Percentiles rank a stretch among this genome's conserved stretches.
phyloP scores from a whole-genome alignment of 2,797 vertebrate genomes.

The Galaxias olidus region DNA sequence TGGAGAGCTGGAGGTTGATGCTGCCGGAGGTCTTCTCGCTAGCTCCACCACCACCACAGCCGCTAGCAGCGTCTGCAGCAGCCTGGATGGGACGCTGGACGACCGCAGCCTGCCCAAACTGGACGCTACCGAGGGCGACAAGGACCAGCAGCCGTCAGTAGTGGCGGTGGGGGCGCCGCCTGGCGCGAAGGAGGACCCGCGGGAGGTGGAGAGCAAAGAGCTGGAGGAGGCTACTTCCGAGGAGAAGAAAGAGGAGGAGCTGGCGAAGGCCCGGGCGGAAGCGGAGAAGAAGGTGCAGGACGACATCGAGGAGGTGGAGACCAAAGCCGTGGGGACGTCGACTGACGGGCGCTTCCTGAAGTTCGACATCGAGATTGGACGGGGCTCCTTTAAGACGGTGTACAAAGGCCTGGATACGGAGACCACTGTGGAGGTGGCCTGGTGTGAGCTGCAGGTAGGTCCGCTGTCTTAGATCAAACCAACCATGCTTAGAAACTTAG shows the following conservation, averaged over 20 bases:
- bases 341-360: constrained; percentile 96
- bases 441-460: constrained; percentile 97
- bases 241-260: constrained; percentile 67
- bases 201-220: constrained; percentile 60
- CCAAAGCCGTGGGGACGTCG: constrained; percentile 94
- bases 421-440: constrained; percentile 97
- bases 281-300: constrained; percentile 79
- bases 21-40: not conserved
- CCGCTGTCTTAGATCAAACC: not conserved
- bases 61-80: constrained; percentile 15
- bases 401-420: constrained; percentile 98
- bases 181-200: constrained; percentile 5
- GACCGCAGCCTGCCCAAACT: constrained; percentile 41
- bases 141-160: constrained; percentile 51
- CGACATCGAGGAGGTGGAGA: constrained; percentile 94
- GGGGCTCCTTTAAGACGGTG: constrained; percentile 98
- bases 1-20: not conserved
- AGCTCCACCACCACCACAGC: not conserved
- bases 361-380: constrained; percentile 97
- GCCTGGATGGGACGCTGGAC: constrained; percentile 31
- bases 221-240: constrained; percentile 72
- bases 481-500: no score
- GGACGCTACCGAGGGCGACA: not conserved
- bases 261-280: constrained; percentile 72
- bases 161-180: constrained; percentile 37